A percentile compares a stretch with the other conserved stretches of the same genome.
These are phyloP conservation scores for Melanotaenia nigrans DNA, from an alignment of 2,797 vertebrate species.

Conservation along the genomic window DNA sequence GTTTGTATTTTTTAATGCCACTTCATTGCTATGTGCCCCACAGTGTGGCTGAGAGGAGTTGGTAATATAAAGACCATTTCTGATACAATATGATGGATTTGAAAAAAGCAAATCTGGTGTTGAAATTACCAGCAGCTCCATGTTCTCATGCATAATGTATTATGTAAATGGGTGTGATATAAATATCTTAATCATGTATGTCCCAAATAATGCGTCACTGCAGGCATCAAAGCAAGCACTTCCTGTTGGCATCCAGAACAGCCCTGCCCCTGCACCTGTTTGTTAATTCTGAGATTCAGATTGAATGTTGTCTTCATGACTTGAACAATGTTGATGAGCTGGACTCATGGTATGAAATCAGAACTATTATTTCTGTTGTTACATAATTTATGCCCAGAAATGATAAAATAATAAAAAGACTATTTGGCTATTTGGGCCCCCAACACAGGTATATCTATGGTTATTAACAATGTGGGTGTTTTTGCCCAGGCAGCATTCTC, in stretches of 20 bases:
- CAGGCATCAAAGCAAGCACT: slow-evolving; percentile 52
- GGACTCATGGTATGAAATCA: slow-evolving; percentile 8
- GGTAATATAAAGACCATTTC: slow-evolving; percentile 32
- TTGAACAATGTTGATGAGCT: slow-evolving; percentile 13
- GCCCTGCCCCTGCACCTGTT: slow-evolving; percentile 40
- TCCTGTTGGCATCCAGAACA: slow-evolving; percentile 13
- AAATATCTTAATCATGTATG: slow-evolving; percentile 66
- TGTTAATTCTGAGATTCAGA: slow-evolving; percentile 16
- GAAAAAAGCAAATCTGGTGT: slow-evolving; percentile 67
- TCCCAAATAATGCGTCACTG: slow-evolving; percentile 58
- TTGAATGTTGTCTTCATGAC: slow-evolving; percentile 14
- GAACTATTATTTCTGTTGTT: background rate
- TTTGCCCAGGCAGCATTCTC: background rate
- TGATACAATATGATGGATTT: slow-evolving; percentile 55
- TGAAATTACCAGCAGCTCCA: slow-evolving; percentile 46
- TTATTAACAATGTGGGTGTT: background rate
- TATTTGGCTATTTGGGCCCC: too few relatives aligned
- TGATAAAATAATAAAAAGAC: too few relatives aligned
- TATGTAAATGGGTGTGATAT: slow-evolving; percentile 48
- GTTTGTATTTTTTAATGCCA: slow-evolving; percentile 38
- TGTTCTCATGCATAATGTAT: slow-evolving; percentile 61
- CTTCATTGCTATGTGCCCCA: slow-evolving; percentile 15
- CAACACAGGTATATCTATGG: too few relatives aligned
- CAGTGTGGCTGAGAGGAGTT: slow-evolving; percentile 24
- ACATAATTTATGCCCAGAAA: too few relatives aligned